These are phyloP conservation scores for Thera britannica DNA, from an alignment of 2,888 invertebrate genomes.

Conservation along the genomic window DNA sequence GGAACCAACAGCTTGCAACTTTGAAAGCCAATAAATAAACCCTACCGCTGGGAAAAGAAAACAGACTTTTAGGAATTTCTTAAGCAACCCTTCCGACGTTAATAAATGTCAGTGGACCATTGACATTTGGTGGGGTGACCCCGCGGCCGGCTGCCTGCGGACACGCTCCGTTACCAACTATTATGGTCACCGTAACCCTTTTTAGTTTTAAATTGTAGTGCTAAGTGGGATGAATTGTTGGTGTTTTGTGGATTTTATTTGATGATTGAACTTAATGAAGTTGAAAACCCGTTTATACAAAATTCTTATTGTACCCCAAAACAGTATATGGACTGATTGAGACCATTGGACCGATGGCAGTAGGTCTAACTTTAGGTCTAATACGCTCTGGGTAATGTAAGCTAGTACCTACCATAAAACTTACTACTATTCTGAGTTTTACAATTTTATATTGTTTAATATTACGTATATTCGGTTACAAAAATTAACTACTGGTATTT, in stretches of 20 bases:
- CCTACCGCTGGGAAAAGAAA: conserved; percentile 60
- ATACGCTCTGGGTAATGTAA: too few relatives aligned
- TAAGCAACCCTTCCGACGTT: conserved; percentile 71
- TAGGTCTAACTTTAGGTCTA: too few relatives aligned
- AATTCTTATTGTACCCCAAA: too few relatives aligned
- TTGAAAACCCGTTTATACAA: too few relatives aligned
- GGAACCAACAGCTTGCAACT: conserved; percentile 28
- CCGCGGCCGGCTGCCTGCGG: conserved; percentile 48
- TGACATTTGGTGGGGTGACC: conserved; percentile 63
- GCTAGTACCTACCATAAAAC: too few relatives aligned
- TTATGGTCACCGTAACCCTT: conserved; percentile 52
- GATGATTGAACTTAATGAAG: too few relatives aligned
- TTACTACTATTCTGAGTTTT: too few relatives aligned
- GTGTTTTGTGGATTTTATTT: neutral
- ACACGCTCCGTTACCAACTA: conserved; percentile 54
- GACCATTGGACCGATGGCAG: too few relatives aligned
- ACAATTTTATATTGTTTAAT: too few relatives aligned
- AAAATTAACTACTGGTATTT: too few relatives aligned
- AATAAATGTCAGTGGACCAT: conserved; percentile 76
- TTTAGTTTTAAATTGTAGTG: conserved; percentile 24
- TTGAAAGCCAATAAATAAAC: conserved; percentile 37
- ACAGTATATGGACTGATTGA: too few relatives aligned
- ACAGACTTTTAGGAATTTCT: conserved; percentile 68
- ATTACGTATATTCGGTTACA: too few relatives aligned
- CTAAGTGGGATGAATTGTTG: conserved; percentile 12